phyloP scores from a whole-genome alignment of 2,113 vertebrate genomes.

The Piaya cayana region DNA sequence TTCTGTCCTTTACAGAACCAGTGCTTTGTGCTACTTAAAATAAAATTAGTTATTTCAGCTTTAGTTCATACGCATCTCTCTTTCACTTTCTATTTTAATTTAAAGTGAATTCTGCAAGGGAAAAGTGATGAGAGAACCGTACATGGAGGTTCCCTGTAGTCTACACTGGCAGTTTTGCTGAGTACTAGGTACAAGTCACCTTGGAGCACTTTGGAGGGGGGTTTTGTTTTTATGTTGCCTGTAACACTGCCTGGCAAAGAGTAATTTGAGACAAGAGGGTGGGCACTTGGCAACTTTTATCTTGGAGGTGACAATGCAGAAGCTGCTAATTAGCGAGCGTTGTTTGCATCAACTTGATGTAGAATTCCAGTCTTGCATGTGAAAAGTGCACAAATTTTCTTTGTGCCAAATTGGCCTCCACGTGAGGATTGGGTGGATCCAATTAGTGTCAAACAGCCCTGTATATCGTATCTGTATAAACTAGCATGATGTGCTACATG shows the following conservation, averaged over 20 bases:
- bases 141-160: conserved; percentile 75
- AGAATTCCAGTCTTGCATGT: conserved; percentile 64
- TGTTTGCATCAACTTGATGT: conserved; percentile 60
- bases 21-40: conserved; percentile 62
- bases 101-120: conserved; percentile 64
- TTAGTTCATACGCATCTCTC: conserved; percentile 13
- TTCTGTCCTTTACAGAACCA: conserved; percentile 48
- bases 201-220: conserved; percentile 47
- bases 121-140: conserved; percentile 58
- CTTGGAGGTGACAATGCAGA: conserved; percentile 75
- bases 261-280: conserved; percentile 58
- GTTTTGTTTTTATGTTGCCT: conserved; percentile 20
- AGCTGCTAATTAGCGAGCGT: conserved; percentile 75
- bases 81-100: conserved; percentile 64
- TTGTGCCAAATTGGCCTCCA: conserved; percentile 70
- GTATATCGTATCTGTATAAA: conserved; percentile 13
- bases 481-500: conserved; percentile 39
- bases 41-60: conserved; percentile 64
- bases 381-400: conserved; percentile 69
- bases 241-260: conserved; percentile 52
- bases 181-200: conserved; percentile 57
- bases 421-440: conserved; percentile 68
- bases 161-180: conserved; percentile 72
- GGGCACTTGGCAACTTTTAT: conserved; percentile 70
- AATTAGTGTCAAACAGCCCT: conserved; percentile 75